Percentiles rank a stretch among this genome's conserved stretches.
phyloP scores from a whole-genome alignment of 2,888 invertebrate species.

The Sminthurides aquaticus region DNA sequence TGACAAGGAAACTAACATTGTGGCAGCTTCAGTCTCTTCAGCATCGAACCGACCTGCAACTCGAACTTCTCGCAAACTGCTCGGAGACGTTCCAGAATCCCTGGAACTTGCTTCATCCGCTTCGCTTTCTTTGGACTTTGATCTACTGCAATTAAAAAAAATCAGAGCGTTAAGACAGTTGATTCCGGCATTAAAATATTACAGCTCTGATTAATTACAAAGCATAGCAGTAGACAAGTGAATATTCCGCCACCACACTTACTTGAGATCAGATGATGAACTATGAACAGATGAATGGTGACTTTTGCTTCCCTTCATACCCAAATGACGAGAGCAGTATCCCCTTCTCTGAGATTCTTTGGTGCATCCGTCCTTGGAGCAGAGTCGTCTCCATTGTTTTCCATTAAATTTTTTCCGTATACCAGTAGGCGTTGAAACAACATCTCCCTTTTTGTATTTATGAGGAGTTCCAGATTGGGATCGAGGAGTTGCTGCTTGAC shows the following conservation, averaged over 20 bases:
- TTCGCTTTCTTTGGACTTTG: slow-evolving; percentile 43
- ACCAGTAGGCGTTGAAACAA: slow-evolving; percentile 85
- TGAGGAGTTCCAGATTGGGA: slow-evolving; percentile 90
- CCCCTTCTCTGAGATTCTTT: slow-evolving; percentile 97
- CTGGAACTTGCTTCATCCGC: slow-evolving; percentile 42
- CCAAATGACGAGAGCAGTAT: slow-evolving; percentile 92
- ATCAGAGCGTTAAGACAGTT: background rate
- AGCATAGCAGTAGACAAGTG: background rate
- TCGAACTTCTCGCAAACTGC: slow-evolving; percentile 34
- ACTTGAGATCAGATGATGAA: slow-evolving; percentile 29
- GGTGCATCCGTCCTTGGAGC: slow-evolving; percentile 88
- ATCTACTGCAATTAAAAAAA: slow-evolving; percentile 24
- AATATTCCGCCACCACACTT: slow-evolving; percentile 5
- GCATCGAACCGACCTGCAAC: slow-evolving; percentile 72
- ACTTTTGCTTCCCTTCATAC: slow-evolving; percentile 64
- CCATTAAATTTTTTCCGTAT: slow-evolving; percentile 99
- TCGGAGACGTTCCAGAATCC: slow-evolving; percentile 42
- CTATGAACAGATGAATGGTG: slow-evolving; percentile 46
- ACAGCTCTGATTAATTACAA: background rate
- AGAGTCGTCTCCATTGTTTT: slow-evolving; percentile 96
- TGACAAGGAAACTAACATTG: slow-evolving; percentile 76
- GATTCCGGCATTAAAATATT: background rate
- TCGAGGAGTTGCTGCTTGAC: slow-evolving; percentile 55
- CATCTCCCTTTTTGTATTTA: slow-evolving; percentile 95
- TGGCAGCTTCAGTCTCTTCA: slow-evolving; percentile 93